Conservation (phyloP, 2,888 invertebrate genomes). For the Cerceris rybyensis region DNA sequence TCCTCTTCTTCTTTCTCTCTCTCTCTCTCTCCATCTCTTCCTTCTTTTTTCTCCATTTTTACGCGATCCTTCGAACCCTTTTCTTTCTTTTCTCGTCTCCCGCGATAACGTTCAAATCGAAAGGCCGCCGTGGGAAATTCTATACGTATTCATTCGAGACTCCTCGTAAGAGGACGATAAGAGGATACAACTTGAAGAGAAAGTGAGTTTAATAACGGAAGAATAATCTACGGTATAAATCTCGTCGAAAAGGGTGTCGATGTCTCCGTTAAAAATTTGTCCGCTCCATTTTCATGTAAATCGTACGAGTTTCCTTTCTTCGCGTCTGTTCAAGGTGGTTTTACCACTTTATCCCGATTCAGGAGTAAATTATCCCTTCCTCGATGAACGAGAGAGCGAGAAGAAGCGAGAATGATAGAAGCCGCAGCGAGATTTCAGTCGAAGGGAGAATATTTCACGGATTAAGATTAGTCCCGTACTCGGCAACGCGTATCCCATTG, state of each 20-base stretch:
- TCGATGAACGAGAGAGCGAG: slow-evolving; percentile 6
- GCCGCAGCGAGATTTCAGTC: slow-evolving; percentile 50
- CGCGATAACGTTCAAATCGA: neutral
- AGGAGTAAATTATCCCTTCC: slow-evolving; percentile 20
- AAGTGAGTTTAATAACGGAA: too few relatives aligned
- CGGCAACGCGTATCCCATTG: slow-evolving; percentile 41
- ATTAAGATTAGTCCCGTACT: slow-evolving; percentile 66
- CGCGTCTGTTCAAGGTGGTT: slow-evolving; percentile 41
- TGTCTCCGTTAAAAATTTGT: slow-evolving; percentile 37
- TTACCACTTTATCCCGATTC: slow-evolving; percentile 63
- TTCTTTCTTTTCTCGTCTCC: slow-evolving; percentile 40
- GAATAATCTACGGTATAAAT: neutral
- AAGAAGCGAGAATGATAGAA: slow-evolving; percentile 20
- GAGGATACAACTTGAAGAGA: too few relatives aligned
- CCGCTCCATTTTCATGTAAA: slow-evolving; percentile 33
- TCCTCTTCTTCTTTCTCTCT: slow-evolving; percentile 41
- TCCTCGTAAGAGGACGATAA: neutral
- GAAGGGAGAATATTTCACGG: slow-evolving; percentile 66
- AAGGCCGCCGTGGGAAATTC: neutral
- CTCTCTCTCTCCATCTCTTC: slow-evolving; percentile 39
- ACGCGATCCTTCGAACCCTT: slow-evolving; percentile 29
- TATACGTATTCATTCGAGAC: neutral
- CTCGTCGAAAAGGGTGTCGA: neutral
- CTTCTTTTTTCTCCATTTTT: slow-evolving; percentile 32
- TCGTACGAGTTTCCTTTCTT: slow-evolving; percentile 26